Base-by-base conservation (phyloP, 2,113 vertebrate genomes). In the Manacus vitellinus region DNA sequence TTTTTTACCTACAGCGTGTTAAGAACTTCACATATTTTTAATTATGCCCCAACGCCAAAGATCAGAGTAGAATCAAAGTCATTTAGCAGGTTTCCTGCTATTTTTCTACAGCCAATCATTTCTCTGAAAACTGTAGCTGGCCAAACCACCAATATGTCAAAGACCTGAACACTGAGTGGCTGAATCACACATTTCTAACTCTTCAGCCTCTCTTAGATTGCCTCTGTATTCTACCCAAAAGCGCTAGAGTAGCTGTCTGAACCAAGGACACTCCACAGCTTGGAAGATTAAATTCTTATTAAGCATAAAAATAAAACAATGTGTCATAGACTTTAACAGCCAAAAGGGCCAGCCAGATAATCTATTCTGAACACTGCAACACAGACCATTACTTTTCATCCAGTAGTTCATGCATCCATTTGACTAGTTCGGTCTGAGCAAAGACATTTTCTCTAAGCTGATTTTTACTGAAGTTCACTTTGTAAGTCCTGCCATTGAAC, bases 91-190 rank as follows among this genome's bases (percentile, higher is more conserved):
- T 47, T 84, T 63, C 55, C 21, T 20, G 20, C 20, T 39, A 43
- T 51, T 80, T 68, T 80, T 84, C 54, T 59, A 70, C n/a, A 67
- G 47, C 12, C 15, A 80, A 23, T 4, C 11, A 56, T 51, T 52
- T 81, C 21, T 66, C n/a, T 52, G 43, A 88, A 88, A 71, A 39
- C 22, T 23, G 20, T 2, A 62, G 43, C 3, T 59, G 79, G 16
- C 47, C 66, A 79, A 73, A 51, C 18, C 44, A n/a, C 27, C 2
- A 5, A 65, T 15, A 23, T 3, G n/a, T 46, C 67, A 28, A 72
- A 79, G 58, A 67, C 25, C 23, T 63, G 17, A 44, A 68, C 10
- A 13, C 5, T 0, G 0, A 8, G 5, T 8, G 14, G 12, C n/a
- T 20, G 23, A 80, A 70, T 43, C 11, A 77, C 39, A 31, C 3